Percentiles rank a stretch among this genome's conserved stretches.
Conservation (phyloP, 2,797 vertebrate species). For the Emydoidea blandingii region DNA sequence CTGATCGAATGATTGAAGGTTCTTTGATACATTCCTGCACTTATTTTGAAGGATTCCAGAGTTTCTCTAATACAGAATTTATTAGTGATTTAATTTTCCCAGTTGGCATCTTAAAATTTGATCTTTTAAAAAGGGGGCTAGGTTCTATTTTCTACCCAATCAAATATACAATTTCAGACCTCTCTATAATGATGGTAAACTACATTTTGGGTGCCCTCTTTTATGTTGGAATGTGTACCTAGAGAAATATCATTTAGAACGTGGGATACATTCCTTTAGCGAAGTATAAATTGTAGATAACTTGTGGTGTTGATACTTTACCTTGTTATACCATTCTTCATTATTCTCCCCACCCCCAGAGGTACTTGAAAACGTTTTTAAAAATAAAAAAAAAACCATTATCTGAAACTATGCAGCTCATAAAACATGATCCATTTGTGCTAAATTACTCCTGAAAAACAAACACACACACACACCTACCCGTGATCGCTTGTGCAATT, state of each 20-base stretch:
- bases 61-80: background rate
- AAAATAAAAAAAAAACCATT: conserved; percentile 66
- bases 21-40: background rate
- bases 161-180: background rate
- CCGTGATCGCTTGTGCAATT: conserved; percentile 56
- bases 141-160: background rate
- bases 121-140: background rate
- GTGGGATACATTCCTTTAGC: conserved; percentile 9
- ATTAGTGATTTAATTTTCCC: background rate
- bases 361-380: conserved; percentile 61
- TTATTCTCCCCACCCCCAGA: conserved; percentile 59
- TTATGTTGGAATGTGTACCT: background rate
- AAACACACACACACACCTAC: background rate
- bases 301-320: conserved; percentile 19
- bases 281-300: background rate
- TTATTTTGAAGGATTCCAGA: background rate
- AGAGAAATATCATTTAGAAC: conserved; percentile 34
- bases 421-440: conserved; percentile 74
- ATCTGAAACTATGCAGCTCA: conserved; percentile 63
- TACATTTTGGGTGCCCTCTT: conserved; percentile 5
- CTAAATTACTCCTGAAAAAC: conserved; percentile 63
- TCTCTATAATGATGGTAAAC: background rate
- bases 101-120: background rate
- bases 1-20: background rate
- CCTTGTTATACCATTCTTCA: conserved; percentile 14